A percentile compares a stretch with the other conserved stretches of the same genome.
phyloP scores from a whole-genome alignment of 2,113 vertebrate species.

The Tiliqua scincoides region DNA sequence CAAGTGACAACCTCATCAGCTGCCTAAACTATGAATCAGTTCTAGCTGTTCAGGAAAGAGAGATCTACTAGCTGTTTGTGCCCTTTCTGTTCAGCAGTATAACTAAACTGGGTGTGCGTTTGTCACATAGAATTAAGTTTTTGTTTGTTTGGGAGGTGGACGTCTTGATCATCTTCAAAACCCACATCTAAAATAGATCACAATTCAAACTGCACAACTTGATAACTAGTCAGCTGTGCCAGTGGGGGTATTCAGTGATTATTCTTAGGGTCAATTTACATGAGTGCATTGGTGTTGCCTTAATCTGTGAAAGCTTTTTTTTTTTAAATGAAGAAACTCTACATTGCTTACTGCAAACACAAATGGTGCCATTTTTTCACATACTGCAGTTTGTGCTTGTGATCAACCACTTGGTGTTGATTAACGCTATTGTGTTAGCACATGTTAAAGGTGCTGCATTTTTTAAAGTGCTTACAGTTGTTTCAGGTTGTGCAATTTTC shows the following conservation, averaged over 20 bases:
- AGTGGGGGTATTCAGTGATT: background rate
- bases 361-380: background rate
- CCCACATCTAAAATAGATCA: background rate
- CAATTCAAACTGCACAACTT: background rate
- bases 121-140: background rate
- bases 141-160: background rate
- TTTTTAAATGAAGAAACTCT: background rate
- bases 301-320: background rate
- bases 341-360: background rate
- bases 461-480: background rate
- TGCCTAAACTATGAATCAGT: background rate
- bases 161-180: background rate
- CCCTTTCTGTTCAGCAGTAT: background rate
- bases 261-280: background rate
- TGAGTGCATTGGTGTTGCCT: background rate
- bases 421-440: background rate
- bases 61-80: background rate
- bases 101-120: background rate
- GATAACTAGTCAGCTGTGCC: background rate
- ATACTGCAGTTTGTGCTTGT: background rate
- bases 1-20: background rate
- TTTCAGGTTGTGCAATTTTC: background rate
- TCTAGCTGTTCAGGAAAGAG: background rate
- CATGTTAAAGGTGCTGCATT: background rate
- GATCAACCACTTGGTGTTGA: background rate